phyloP scores from a whole-genome alignment of 2,888 invertebrate genomes.

The Plebejus melissa region DNA sequence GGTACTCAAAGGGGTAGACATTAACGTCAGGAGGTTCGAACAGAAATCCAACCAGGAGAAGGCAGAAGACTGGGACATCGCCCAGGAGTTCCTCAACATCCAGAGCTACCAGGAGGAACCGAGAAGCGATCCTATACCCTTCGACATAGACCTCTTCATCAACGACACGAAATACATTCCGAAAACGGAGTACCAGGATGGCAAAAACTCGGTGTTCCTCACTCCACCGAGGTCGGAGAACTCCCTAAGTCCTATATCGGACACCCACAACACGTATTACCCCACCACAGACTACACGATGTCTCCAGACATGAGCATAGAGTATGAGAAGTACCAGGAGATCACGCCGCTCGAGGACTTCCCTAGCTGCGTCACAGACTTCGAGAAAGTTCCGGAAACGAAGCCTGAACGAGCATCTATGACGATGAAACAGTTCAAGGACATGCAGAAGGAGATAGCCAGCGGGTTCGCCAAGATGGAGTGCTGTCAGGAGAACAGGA shows the following conservation, averaged over 20 bases:
- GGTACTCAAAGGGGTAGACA: conserved; percentile 45
- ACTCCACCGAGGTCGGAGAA: conserved; percentile 62
- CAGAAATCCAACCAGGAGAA: conserved; percentile 47
- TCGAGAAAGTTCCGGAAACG: conserved; percentile 32
- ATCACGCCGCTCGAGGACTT: conserved; percentile 46
- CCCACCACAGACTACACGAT: conserved; percentile 48
- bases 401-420: conserved; percentile 33
- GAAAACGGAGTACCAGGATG: conserved; percentile 31
- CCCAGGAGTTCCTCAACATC: conserved; percentile 47
- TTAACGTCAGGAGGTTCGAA: conserved; percentile 47
- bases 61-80: conserved; percentile 44
- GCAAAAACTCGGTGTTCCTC: conserved; percentile 42
- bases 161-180: background rate
- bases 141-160: conserved; percentile 1
- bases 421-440: conserved; percentile 56
- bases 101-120: background rate
- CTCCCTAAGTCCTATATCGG: conserved; percentile 54
- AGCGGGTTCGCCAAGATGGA: conserved; percentile 54
- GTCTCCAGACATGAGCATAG: conserved; percentile 52
- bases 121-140: background rate
- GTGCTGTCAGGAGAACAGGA: conserved; percentile 54
- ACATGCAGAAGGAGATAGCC: conserved; percentile 59
- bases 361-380: conserved; percentile 36
- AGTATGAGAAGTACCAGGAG: conserved; percentile 61
- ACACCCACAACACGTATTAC: conserved; percentile 47